These are phyloP conservation scores for Siniperca undulata DNA, from an alignment of 2,797 vertebrate genomes.

Conservation along the genomic window DNA sequence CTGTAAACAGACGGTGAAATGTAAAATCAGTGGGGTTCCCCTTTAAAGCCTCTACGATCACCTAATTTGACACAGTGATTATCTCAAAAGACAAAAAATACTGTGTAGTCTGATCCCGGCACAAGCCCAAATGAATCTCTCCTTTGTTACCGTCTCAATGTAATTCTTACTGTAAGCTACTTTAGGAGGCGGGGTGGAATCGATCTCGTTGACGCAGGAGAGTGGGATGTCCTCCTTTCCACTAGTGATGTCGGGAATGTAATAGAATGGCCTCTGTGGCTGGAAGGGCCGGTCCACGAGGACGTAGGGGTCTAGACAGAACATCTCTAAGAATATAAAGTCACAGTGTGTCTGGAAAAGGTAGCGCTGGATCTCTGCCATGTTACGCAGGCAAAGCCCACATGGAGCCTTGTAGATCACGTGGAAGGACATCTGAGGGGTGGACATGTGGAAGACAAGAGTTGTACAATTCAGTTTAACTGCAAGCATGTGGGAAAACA, in stretches of 20 bases:
- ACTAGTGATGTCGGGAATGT: slow-evolving; percentile 93
- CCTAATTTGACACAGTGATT: background rate
- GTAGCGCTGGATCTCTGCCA: slow-evolving; percentile 95
- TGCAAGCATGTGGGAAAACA: background rate
- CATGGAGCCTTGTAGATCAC: slow-evolving; percentile 98
- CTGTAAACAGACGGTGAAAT: background rate
- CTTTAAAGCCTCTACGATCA: background rate
- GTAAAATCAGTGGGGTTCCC: background rate
- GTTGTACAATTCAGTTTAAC: background rate
- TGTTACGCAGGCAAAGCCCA: slow-evolving; percentile 95
- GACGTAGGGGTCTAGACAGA: slow-evolving; percentile 97
- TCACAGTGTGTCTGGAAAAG: slow-evolving; percentile 94
- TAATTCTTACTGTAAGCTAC: slow-evolving; percentile 93
- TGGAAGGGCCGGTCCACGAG: slow-evolving; percentile 96
- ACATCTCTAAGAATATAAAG: slow-evolving; percentile 98
- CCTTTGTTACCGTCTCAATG: slow-evolving; percentile 1
- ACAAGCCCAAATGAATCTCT: background rate
- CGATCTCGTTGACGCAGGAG: slow-evolving; percentile 98
- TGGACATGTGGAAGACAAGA: slow-evolving; percentile 10
- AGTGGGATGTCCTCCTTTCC: slow-evolving; percentile 95
- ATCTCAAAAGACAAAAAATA: background rate
- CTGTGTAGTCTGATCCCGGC: background rate
- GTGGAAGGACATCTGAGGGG: slow-evolving; percentile 92
- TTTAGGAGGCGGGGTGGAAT: slow-evolving; percentile 90
- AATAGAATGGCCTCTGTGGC: slow-evolving; percentile 94